phyloP scores from a whole-genome alignment of 1,140 invertebrate genomes.

The Pseudomyrmex flavicornis region DNA sequence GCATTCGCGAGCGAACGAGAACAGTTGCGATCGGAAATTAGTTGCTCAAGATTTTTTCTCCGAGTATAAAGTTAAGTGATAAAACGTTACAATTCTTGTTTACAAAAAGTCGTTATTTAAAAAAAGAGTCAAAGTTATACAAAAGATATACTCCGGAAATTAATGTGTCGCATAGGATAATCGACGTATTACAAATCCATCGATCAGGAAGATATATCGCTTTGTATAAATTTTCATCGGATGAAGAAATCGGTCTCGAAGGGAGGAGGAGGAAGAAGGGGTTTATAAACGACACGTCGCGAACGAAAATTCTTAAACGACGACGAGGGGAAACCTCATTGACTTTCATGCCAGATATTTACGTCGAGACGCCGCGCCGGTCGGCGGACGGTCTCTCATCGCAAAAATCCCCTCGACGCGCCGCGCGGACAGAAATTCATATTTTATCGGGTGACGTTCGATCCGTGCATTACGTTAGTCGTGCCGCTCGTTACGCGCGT shows the following conservation, averaged over 20 bases:
- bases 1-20: too few species aligned
- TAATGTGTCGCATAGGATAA: neutral
- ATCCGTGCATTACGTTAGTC: slow-evolving; percentile 42
- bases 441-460: slow-evolving; percentile 59
- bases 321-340: slow-evolving; percentile 62
- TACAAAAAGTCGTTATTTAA: too few species aligned
- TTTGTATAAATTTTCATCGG: slow-evolving; percentile 43
- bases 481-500: slow-evolving; percentile 29
- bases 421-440: slow-evolving; percentile 61
- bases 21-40: too few species aligned
- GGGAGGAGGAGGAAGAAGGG: neutral
- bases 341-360: slow-evolving; percentile 71
- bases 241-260: neutral
- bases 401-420: slow-evolving; percentile 9
- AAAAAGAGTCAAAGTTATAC: neutral
- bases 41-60: too few species aligned
- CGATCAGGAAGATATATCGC: slow-evolving; percentile 13
- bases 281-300: slow-evolving; percentile 56
- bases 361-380: slow-evolving; percentile 20
- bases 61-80: too few species aligned
- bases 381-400: neutral
- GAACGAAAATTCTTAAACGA: slow-evolving; percentile 33
- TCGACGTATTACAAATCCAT: slow-evolving; percentile 16
- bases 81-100: too few species aligned
- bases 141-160: neutral